Evolutionary conservation across 35 echinoderm and acorn worm genomes (phyloP), one percentile per base, ranked within the genome.

Genomic region (Heliocidaris tuberculata): DNA sequence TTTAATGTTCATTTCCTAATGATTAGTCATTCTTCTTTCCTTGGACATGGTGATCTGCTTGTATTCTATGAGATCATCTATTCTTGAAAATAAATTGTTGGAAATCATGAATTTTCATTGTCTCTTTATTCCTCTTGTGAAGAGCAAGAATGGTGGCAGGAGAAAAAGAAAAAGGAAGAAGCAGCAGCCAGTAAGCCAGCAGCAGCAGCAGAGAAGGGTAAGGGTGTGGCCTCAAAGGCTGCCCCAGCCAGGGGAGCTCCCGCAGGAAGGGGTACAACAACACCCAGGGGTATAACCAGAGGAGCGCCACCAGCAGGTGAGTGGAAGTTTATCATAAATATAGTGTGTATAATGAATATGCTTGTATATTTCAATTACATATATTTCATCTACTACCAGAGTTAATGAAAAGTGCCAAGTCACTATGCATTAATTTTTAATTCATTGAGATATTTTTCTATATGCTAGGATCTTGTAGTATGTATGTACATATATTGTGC

Each of bases 61-160:
- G 0, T 78, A 27, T 78, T 78, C 21, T 27, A 78, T 19, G 5
- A 78, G 65, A 78, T 78, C 27, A n/a, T 56, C 21, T 27, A 27
- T 70, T 19, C 24, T 6, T 56, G 7, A 56, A 56, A 13, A 56
- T n/a, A 24, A 78, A 78, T 19, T 78, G 27, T 78, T 78, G 12
- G 27, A 27, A 7, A 27, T 78, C 1, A 78, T n/a, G 35, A 42
- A 42, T 7, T 78, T 78, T n/a, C 17, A 13, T 60, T 78, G 12
- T 60, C 0, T 2, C 59, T 19, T 19, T 19, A 19, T 71, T 71
- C 61, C 65, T 78, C 19, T 27, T 78, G 27, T 78, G 16, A 70
- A 98, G 98, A 97, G 16, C 95, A 97, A 95, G 78, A 85, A 30
- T 98, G 98, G 98, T 98, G 98, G 98, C 94, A 97, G 48, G 94